A percentile compares a stretch with the other conserved stretches of the same genome.
Conservation (phyloP, 2,888 invertebrate genomes). For the Tholera decimalis region DNA sequence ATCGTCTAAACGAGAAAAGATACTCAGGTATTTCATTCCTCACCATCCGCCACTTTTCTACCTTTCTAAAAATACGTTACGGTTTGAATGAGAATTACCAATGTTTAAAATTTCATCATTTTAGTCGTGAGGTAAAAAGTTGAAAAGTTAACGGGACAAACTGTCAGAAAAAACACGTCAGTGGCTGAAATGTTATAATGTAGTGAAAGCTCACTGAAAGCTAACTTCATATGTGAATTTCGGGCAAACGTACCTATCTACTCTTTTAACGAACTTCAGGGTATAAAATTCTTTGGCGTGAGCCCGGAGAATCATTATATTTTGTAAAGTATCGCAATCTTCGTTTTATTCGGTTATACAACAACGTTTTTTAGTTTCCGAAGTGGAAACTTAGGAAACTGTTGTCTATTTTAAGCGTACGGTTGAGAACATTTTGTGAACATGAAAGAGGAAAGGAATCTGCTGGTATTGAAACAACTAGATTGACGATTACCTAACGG, state of each 20-base stretch:
- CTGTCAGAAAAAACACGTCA: constrained; percentile 36
- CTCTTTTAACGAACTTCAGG: constrained; percentile 4
- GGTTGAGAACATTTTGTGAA: constrained; percentile 7
- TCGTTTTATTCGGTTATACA: constrained; percentile 60
- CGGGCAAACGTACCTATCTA: constrained; percentile 16
- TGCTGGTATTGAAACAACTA: constrained; percentile 21
- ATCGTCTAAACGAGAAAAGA: constrained; percentile 16
- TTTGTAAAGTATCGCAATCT: constrained; percentile 56
- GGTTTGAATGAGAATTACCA: constrained; percentile 35
- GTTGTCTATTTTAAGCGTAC: constrained; percentile 21
- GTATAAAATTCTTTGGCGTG: constrained; percentile 46
- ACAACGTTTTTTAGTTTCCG: constrained; percentile 67
- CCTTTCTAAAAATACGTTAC: constrained; percentile 34
- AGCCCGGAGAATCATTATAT: constrained; percentile 66
- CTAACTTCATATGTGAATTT: constrained; percentile 23
- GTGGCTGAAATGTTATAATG: constrained; percentile 31
- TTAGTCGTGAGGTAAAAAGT: constrained; percentile 21
- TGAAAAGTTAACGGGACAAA: constrained; percentile 44
- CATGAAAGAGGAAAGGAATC: constrained; percentile 10
- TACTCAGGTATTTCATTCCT: constrained; percentile 3
- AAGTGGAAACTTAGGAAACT: no score
- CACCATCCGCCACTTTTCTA: not conserved
- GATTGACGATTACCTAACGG: constrained; percentile 24
- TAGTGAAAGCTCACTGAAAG: constrained; percentile 23
- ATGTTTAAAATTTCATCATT: constrained; percentile 51